Conservation (phyloP, 2,113 vertebrate species). For the Sceloporus tristichus region DNA sequence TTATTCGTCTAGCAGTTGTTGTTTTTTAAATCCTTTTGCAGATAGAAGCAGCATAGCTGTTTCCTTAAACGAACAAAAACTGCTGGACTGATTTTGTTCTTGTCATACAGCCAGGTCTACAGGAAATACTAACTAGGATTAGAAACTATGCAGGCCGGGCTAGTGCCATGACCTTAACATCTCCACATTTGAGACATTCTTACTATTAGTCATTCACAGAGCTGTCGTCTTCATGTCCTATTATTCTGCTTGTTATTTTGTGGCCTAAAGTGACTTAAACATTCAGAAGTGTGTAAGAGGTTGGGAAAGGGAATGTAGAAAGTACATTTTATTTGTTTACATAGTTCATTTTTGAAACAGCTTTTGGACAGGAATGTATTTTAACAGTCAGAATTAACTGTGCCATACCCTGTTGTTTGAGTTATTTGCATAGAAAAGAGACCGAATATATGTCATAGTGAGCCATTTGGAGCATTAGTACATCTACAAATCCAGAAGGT, state of each 20-base stretch:
- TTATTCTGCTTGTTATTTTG: slow-evolving; percentile 16
- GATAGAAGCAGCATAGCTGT: slow-evolving; percentile 4
- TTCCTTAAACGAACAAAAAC: slow-evolving; percentile 31
- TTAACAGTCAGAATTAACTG: not conserved
- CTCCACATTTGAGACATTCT: slow-evolving; percentile 26
- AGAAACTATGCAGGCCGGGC: slow-evolving; percentile 21
- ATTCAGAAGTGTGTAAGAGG: not conserved
- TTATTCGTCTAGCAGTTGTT: slow-evolving; percentile 26
- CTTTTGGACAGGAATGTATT: slow-evolving; percentile 5
- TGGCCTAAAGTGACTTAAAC: not conserved
- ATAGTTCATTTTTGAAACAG: slow-evolving; percentile 7
- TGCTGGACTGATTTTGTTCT: slow-evolving; percentile 20
- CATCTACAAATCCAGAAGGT: not conserved
- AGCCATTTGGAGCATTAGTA: not conserved
- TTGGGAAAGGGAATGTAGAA: not conserved
- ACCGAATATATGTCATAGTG: not conserved
- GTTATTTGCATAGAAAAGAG: not conserved
- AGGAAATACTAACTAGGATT: slow-evolving; percentile 38
- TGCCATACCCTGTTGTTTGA: not conserved
- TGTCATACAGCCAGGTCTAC: slow-evolving; percentile 28
- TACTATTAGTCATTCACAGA: not conserved
- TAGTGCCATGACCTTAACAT: slow-evolving; percentile 10
- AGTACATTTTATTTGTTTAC: not conserved
- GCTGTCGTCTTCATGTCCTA: not conserved
- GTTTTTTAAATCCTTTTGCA: slow-evolving; percentile 27